Percentiles rank a stretch among this genome's conserved stretches.
Conservation (phyloP, 2,113 vertebrate species). For the Isichthys henryi region DNA sequence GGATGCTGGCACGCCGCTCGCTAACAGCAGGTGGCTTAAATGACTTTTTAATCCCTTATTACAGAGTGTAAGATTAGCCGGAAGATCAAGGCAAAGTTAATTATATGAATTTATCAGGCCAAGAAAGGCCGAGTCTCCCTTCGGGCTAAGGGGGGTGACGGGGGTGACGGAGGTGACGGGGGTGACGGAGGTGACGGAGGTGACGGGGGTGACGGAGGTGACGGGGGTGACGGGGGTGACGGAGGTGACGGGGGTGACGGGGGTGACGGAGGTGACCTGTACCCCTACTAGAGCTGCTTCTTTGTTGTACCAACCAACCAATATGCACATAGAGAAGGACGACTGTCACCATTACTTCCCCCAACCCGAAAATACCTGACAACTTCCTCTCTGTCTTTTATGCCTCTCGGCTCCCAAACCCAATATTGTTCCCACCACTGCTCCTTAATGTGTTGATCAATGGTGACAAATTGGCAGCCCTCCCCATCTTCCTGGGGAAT, state of each 20-base stretch:
- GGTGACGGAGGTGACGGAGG: constrained; percentile 12
- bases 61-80: constrained; percentile 66
- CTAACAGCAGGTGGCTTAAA: constrained; percentile 65
- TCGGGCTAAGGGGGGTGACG: constrained; percentile 31
- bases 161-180: neutral
- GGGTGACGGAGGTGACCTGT: neutral
- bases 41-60: constrained; percentile 73
- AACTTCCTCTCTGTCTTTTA: constrained; percentile 34
- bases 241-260: neutral
- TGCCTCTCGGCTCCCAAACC: constrained; percentile 62
- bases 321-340: neutral
- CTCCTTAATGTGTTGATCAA: constrained; percentile 67
- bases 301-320: neutral
- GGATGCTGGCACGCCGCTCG: constrained; percentile 13
- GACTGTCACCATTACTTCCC: neutral
- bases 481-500: constrained; percentile 55
- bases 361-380: neutral
- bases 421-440: constrained; percentile 64
- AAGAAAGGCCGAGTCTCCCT: constrained; percentile 52
- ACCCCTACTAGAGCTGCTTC: neutral
- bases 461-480: constrained; percentile 67
- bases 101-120: constrained; percentile 70
- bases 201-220: too few species aligned
- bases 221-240: neutral
- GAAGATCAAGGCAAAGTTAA: constrained; percentile 70